A percentile compares a stretch with the other conserved stretches of the same genome.
Evolutionary conservation across 2,113 vertebrate genomes (phyloP).

Genomic region (Dipodomys merriami): DNA sequence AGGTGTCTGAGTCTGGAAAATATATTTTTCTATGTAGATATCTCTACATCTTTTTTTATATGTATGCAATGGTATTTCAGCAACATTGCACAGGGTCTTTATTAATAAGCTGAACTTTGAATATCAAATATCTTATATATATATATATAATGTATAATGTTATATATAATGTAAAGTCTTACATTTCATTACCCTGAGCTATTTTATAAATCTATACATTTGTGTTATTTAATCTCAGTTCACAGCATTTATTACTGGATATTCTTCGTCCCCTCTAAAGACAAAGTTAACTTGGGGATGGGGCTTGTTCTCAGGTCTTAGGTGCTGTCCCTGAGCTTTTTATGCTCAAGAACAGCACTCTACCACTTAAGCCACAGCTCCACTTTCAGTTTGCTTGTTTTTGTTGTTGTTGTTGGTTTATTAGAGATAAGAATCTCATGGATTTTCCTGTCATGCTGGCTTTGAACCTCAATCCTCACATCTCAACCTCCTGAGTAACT

Average conservation of each 20-base stretch:
- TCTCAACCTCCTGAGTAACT: no score
- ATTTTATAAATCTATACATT: neutral
- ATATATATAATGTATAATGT: neutral
- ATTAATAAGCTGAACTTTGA: neutral
- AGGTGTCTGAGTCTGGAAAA: neutral
- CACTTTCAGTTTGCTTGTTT: no score
- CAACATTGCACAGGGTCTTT: neutral
- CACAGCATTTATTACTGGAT: neutral
- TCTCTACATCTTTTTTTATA: neutral
- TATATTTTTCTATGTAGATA: neutral
- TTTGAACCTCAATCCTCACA: no score
- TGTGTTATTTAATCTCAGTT: neutral
- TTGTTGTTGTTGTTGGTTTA: no score
- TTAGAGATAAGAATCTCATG: no score
- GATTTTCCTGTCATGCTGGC: no score
- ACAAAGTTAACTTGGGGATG: no score
- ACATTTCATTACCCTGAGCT: neutral
- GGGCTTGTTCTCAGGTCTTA: no score
- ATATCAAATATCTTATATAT: neutral
- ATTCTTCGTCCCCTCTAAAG: neutral
- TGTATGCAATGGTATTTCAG: neutral
- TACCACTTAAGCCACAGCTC: no score
- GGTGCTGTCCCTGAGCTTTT: no score
- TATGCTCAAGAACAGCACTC: no score
- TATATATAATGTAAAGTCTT: neutral